Evolutionary conservation across 1,140 invertebrate species (phyloP).

Genomic region (Drosophila triauraria): DNA sequence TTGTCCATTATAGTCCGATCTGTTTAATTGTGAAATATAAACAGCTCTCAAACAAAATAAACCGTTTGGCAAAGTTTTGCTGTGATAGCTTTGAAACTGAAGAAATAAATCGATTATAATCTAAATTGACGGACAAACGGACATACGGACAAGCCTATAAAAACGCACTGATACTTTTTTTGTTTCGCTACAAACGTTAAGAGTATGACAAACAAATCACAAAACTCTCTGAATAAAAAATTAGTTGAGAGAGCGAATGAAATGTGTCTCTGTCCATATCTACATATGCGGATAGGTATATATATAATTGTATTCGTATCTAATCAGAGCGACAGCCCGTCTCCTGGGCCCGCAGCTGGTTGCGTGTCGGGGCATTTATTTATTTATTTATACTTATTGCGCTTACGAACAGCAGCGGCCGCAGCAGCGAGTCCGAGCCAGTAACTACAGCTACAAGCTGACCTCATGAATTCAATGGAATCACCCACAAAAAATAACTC

Average conservation of each 20-base stretch:
- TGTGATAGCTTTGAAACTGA: neutral
- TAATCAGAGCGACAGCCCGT: constrained; percentile 74
- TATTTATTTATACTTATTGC: constrained; percentile 69
- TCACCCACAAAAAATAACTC: constrained; percentile 40
- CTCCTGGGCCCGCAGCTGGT: constrained; percentile 67
- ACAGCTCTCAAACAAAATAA: too few species aligned
- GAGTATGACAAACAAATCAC: constrained; percentile 13
- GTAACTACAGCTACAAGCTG: constrained; percentile 47
- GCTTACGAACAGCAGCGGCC: constrained; percentile 2
- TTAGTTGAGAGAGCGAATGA: constrained; percentile 38
- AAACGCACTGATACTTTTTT: neutral
- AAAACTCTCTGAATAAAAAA: constrained; percentile 41
- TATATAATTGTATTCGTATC: constrained; percentile 62
- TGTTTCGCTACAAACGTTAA: neutral
- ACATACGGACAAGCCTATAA: neutral
- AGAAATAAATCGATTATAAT: neutral
- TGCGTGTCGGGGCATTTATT: constrained; percentile 59
- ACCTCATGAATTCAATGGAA: constrained; percentile 65
- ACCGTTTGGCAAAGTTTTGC: too few species aligned
- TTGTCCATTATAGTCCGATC: too few species aligned
- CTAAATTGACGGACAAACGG: neutral
- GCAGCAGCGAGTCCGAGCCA: constrained; percentile 45
- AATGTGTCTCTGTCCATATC: constrained; percentile 15
- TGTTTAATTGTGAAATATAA: too few species aligned
- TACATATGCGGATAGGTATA: constrained; percentile 18